Evolutionary conservation across 23 tunicate genomes (phyloP).

Genomic region (Diplosoma virens): DNA sequence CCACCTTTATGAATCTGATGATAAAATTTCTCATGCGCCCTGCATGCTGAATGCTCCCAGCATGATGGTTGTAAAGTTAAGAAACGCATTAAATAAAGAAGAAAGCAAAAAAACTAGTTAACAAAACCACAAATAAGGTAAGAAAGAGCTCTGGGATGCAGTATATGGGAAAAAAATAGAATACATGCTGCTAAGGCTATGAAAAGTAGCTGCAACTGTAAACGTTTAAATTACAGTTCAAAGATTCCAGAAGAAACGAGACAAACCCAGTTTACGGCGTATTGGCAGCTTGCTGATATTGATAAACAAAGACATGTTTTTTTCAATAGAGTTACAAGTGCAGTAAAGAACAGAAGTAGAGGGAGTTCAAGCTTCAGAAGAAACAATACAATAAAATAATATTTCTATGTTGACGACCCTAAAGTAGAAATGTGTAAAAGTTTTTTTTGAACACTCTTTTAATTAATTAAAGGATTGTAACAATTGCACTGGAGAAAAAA

Average conservation of each 20-base stretch:
- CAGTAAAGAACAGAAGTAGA: constrained; percentile 6
- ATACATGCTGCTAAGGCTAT: neutral
- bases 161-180: neutral
- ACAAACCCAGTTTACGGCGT: neutral
- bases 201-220: neutral
- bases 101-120: neutral
- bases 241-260: neutral
- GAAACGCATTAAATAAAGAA: neutral
- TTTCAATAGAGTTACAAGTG: neutral
- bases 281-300: constrained; percentile 2
- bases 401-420: neutral
- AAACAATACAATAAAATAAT: neutral
- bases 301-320: constrained; percentile 5
- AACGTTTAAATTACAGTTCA: constrained; percentile 2
- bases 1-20: neutral
- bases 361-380: neutral
- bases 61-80: neutral
- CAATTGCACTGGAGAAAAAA: neutral
- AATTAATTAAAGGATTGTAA: constrained; percentile 2
- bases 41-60: neutral
- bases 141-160: neutral
- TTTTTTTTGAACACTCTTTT: neutral
- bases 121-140: neutral
- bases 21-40: neutral
- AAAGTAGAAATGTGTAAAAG: neutral